Percentiles rank a stretch among this genome's conserved stretches.
Evolutionary conservation across 2,797 vertebrate genomes (phyloP).

Genomic region (Eulemur coronatus): DNA sequence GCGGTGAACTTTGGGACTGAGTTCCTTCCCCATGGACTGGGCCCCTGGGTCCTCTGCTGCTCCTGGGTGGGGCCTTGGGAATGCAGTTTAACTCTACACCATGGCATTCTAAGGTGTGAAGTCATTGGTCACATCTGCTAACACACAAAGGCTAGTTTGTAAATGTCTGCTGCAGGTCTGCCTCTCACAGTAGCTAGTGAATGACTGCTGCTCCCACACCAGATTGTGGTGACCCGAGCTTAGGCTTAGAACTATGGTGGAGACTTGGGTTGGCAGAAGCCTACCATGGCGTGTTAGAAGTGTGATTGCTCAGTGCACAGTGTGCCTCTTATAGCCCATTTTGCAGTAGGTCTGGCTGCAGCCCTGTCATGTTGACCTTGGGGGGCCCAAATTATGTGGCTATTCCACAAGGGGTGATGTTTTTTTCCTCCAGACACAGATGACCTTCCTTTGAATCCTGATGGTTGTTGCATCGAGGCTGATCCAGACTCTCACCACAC

Average conservation of each 20-base stretch:
- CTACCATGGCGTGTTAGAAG: not conserved
- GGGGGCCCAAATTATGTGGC: not conserved
- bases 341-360: not conserved
- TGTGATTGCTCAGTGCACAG: not conserved
- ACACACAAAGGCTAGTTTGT: not conserved
- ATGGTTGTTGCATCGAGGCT: not conserved
- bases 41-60: not conserved
- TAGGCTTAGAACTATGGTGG: not conserved
- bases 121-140: not conserved
- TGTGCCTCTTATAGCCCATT: not conserved
- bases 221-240: not conserved
- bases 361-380: not conserved
- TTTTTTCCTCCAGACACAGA: slow-evolving; percentile 4
- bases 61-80: not conserved
- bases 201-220: not conserved
- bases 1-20: not conserved
- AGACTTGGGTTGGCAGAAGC: not conserved
- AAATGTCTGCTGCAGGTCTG: not conserved
- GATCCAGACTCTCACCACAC: not conserved
- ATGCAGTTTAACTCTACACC: not conserved
- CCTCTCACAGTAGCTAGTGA: not conserved
- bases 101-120: not conserved
- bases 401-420: not conserved
- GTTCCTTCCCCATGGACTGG: not conserved
- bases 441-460: slow-evolving; percentile 47